These are phyloP conservation scores for Tetragnatha versicolor DNA, from an alignment of 1,140 invertebrate species.

Conservation along the genomic window DNA sequence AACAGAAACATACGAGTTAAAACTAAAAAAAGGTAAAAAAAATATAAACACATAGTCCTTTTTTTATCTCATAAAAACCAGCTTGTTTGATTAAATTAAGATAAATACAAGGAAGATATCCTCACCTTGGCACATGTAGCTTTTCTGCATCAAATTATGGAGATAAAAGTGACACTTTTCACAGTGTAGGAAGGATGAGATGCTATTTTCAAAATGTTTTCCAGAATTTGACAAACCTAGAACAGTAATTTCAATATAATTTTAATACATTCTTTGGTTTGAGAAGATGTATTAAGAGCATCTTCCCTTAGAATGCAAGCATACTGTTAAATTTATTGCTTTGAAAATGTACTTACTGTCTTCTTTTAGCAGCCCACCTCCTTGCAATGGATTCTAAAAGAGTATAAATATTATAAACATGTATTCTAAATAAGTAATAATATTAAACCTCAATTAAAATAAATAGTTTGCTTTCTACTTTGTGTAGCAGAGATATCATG, in stretches of 20 bases:
- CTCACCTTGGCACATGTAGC: conserved; percentile 76
- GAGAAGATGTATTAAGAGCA: too few species aligned
- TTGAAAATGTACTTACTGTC: conserved; percentile 23
- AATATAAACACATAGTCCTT: background rate
- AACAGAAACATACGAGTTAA: background rate
- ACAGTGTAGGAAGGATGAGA: conserved; percentile 73
- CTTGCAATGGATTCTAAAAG: conserved; percentile 45
- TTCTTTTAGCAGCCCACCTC: conserved; percentile 17
- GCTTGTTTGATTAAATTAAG: background rate
- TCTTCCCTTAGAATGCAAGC: too few species aligned
- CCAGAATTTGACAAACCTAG: conserved; percentile 12
- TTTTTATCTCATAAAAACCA: too few species aligned
- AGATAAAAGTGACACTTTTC: conserved; percentile 79
- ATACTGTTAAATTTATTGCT: too few species aligned
- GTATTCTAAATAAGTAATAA: background rate
- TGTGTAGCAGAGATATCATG: background rate
- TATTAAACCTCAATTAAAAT: background rate
- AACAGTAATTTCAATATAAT: too few species aligned
- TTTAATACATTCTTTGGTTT: too few species aligned
- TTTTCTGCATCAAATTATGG: conserved; percentile 75
- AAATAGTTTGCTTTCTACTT: background rate
- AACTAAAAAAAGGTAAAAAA: background rate
- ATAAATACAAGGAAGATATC: background rate
- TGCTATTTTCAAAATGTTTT: conserved; percentile 30
- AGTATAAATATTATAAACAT: background rate